These are phyloP conservation scores for Eurypyga helias DNA, from an alignment of 2,113 vertebrate species.

Conservation along the genomic window DNA sequence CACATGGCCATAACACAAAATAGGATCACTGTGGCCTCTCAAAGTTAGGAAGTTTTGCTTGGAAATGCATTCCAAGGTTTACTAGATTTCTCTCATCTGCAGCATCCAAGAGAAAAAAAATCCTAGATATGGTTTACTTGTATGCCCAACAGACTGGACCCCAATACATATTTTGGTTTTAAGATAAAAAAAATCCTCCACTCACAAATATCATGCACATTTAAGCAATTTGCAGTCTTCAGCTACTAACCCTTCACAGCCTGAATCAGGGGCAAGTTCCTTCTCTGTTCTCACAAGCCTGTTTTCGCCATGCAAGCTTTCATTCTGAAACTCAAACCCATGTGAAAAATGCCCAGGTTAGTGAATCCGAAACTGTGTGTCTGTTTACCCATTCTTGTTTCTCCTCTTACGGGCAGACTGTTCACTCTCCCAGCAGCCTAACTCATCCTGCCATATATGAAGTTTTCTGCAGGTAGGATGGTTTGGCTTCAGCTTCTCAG, in stretches of 20 bases:
- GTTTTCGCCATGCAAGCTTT: neutral
- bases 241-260: neutral
- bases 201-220: neutral
- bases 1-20: neutral
- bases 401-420: neutral
- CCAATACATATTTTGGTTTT: neutral
- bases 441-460: neutral
- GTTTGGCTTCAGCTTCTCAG: neutral
- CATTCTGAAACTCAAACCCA: constrained; percentile 25
- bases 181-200: neutral
- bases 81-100: constrained; percentile 16
- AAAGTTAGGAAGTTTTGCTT: neutral
- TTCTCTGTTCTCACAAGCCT: neutral
- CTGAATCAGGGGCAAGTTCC: neutral
- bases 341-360: neutral
- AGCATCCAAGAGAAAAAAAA: neutral
- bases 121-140: neutral
- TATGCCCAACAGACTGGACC: neutral
- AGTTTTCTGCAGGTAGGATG: neutral
- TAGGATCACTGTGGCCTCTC: neutral
- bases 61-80: constrained; percentile 20
- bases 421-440: neutral
- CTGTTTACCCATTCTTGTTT: neutral
- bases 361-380: constrained; percentile 3
- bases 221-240: constrained; percentile 1